Evolutionary conservation across 2,888 invertebrate species (phyloP).

Genomic region (Meta bourneti): DNA sequence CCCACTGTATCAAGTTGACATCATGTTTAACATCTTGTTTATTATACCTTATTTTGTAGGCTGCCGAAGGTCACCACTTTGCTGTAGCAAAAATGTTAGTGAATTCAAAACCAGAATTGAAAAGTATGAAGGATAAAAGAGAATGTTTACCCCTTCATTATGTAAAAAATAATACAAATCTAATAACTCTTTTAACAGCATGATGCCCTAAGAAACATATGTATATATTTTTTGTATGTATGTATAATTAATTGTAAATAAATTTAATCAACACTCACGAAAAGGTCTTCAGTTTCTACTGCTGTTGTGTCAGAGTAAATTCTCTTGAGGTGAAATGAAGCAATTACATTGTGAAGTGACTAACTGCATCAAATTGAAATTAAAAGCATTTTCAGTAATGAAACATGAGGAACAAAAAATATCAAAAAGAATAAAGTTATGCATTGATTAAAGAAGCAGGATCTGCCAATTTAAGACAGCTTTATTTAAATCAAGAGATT

Average conservation of each 20-base stretch:
- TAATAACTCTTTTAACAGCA: constrained; percentile 4
- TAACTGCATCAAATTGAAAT: too few relatives aligned
- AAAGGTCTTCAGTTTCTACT: not conserved
- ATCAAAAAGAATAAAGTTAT: too few relatives aligned
- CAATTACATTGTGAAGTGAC: too few relatives aligned
- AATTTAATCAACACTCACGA: not conserved
- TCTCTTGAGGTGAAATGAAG: too few relatives aligned
- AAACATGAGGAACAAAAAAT: too few relatives aligned
- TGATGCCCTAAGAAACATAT: not conserved
- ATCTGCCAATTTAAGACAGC: too few relatives aligned
- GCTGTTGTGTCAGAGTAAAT: too few relatives aligned
- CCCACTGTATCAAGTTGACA: too few relatives aligned
- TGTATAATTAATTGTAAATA: constrained; percentile 8
- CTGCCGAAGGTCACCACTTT: constrained; percentile 39
- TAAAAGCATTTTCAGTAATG: too few relatives aligned
- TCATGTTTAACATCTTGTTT: not conserved
- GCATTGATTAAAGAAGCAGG: too few relatives aligned
- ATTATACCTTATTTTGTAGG: constrained; percentile 13
- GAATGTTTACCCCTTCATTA: constrained; percentile 18
- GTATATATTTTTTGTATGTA: not conserved
- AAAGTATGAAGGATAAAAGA: constrained; percentile 22
- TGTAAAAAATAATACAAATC: constrained; percentile 19
- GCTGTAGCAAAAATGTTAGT: constrained; percentile 4
- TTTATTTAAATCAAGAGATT: too few relatives aligned
- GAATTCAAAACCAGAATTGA: constrained; percentile 22